Percentiles rank a stretch among this genome's conserved stretches.
These are phyloP conservation scores for Diabrotica undecimpunctata DNA, from an alignment of 1,140 invertebrate genomes.

Conservation along the genomic window DNA sequence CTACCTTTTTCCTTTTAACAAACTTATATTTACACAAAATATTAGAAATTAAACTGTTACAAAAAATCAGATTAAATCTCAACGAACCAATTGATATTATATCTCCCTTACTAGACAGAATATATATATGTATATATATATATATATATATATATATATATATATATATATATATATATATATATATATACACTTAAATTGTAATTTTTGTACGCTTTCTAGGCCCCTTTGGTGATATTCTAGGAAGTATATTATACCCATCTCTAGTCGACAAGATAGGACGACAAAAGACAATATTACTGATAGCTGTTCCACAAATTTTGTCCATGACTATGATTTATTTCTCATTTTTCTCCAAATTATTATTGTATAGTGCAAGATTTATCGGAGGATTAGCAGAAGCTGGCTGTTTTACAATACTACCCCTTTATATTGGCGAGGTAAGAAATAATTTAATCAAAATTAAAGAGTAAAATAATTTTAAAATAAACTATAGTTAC, in stretches of 20 bases:
- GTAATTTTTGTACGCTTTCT: background rate
- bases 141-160: too few relatives aligned
- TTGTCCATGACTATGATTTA: slow-evolving; percentile 53
- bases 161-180: too few relatives aligned
- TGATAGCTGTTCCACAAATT: slow-evolving; percentile 49
- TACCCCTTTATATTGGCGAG: background rate
- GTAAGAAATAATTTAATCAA: background rate
- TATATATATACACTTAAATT: too few relatives aligned
- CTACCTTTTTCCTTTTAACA: too few relatives aligned
- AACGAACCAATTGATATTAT: too few relatives aligned
- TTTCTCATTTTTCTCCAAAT: slow-evolving; percentile 35
- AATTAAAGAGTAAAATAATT: too few relatives aligned
- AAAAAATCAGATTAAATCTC: too few relatives aligned
- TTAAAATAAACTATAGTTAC: too few relatives aligned
- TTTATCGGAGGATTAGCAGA: slow-evolving; percentile 55
- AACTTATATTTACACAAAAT: too few relatives aligned
- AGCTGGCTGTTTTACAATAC: background rate
- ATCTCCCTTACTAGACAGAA: too few relatives aligned
- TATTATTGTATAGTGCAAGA: slow-evolving; percentile 49
- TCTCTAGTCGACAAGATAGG: slow-evolving; percentile 56
- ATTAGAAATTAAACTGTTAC: too few relatives aligned
- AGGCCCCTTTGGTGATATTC: slow-evolving; percentile 64
- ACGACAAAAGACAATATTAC: slow-evolving; percentile 54
- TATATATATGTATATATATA: too few relatives aligned
- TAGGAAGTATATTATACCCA: slow-evolving; percentile 78